Base-by-base conservation (phyloP, 1,140 invertebrate species). In the Penaeus vannamei region DNA sequence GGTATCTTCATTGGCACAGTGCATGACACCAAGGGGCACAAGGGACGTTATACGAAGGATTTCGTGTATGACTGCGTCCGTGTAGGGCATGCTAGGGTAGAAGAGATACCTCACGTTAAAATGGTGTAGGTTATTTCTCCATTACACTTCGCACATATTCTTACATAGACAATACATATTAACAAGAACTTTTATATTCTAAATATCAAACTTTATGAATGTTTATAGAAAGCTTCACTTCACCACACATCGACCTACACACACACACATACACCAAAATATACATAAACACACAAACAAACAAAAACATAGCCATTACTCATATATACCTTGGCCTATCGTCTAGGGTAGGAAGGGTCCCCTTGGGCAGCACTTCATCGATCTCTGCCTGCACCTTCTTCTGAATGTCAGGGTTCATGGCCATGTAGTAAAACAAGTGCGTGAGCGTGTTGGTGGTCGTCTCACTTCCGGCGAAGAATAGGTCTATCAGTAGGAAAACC, bases 381-480 rank as follows among this genome's bases (percentile, higher is more conserved):
- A 99, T 93, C 93, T 99, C 98, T 77, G 97, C 95, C 93, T 97
- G 97, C 0, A 99, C 96, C 17, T 95, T 95, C 46, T 94, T 94
- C 92, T 98, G 97, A 0, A 96, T 94, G 81, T 97, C 95, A 0
- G 97, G 97, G 92, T 99, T 95, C 91, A 97, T 95, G 10, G 98
- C 93, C 95, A 98, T 97, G 92, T 97, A 96, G 1, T 98, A 94
- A 66, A 98, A 95, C 77, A 97, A 95, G 97, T 98, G 99, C 72
- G 97, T 94, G 1, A 99, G 92, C 0, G 97, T 97, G 2, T 96
- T 97, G 91, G 98, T 97, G 46, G 98, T 97, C 0, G 98, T 99
- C 93, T 99, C 98, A 95, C 98, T 97, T 19, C 98, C 98, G 89
- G 97, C 97, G 1, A 96, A 96, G 94, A 98, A 99, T 29, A 99